Conservation (phyloP, 1,140 invertebrate species). For the Leptinotarsa lineolata region DNA sequence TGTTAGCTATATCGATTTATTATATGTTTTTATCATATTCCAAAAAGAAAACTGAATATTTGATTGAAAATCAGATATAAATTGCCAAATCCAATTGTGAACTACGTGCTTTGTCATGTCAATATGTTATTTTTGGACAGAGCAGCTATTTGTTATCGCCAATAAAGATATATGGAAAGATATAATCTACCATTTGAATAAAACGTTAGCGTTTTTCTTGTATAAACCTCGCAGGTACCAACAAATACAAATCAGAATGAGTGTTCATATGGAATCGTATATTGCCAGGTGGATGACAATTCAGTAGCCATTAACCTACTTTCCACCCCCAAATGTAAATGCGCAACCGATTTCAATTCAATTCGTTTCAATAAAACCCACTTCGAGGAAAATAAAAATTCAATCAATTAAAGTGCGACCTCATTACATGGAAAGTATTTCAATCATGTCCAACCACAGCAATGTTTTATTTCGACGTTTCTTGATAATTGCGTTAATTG, state of each 20-base stretch:
- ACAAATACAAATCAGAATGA: background rate
- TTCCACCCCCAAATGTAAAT: conserved; percentile 23
- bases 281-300: conserved; percentile 11
- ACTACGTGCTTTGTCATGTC: too few relatives aligned
- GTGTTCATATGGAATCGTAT: conserved; percentile 14
- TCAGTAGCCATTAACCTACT: conserved; percentile 24
- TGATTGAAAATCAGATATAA: too few relatives aligned
- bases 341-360: conserved; percentile 18
- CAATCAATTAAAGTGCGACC: conserved; percentile 24
- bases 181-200: too few relatives aligned
- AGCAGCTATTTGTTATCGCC: too few relatives aligned
- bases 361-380: conserved; percentile 3
- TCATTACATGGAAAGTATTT: conserved; percentile 1
- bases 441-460: background rate
- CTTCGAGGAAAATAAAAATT: conserved; percentile 16
- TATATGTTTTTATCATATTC: too few relatives aligned
- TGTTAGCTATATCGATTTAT: too few relatives aligned
- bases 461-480: background rate
- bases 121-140: too few relatives aligned
- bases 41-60: too few relatives aligned
- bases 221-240: too few relatives aligned
- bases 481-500: background rate
- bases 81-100: too few relatives aligned
- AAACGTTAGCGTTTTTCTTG: too few relatives aligned
- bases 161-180: too few relatives aligned